Evolutionary conservation across 1,140 invertebrate genomes (phyloP).

Genomic region (Probaryconus sp.): DNA sequence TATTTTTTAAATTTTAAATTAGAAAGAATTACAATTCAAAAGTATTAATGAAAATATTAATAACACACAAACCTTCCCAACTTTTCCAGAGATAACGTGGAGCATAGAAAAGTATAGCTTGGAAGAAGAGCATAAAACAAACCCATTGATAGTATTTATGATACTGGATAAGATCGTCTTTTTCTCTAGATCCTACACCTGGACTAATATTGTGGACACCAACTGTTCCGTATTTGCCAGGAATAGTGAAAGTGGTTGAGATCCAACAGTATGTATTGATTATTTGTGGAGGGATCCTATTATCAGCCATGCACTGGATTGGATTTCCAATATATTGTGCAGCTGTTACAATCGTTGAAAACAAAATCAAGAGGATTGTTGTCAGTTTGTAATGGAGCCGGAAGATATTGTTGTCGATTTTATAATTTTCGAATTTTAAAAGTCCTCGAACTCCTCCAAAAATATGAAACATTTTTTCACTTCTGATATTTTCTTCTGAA

Average conservation of each 20-base stretch:
- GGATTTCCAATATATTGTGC: conserved; percentile 96
- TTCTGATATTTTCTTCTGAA: no score
- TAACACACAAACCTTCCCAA: no score
- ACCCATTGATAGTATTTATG: conserved; percentile 85
- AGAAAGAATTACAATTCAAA: no score
- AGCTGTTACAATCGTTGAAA: conserved; percentile 94
- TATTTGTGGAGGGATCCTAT: conserved; percentile 85
- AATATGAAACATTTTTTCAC: conserved; percentile 93
- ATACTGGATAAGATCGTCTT: conserved; percentile 87
- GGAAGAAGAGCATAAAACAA: conserved; percentile 19
- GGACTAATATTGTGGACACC: conserved; percentile 86
- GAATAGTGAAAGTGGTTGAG: conserved; percentile 93
- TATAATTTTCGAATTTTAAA: conserved; percentile 92
- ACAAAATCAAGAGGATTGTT: conserved; percentile 92
- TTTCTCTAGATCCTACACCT: conserved; percentile 82
- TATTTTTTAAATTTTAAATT: no score
- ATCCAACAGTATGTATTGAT: conserved; percentile 98
- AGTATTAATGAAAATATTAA: no score
- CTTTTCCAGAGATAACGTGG: conserved; percentile 36
- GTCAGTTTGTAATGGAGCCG: conserved; percentile 96
- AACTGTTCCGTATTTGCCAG: conserved; percentile 83
- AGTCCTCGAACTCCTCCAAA: conserved; percentile 94
- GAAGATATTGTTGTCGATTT: conserved; percentile 96
- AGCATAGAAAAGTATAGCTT: conserved; percentile 39
- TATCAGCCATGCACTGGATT: conserved; percentile 95